These are phyloP conservation scores for Drymonia ruficornis DNA, from an alignment of 2,888 invertebrate species.

Conservation along the genomic window DNA sequence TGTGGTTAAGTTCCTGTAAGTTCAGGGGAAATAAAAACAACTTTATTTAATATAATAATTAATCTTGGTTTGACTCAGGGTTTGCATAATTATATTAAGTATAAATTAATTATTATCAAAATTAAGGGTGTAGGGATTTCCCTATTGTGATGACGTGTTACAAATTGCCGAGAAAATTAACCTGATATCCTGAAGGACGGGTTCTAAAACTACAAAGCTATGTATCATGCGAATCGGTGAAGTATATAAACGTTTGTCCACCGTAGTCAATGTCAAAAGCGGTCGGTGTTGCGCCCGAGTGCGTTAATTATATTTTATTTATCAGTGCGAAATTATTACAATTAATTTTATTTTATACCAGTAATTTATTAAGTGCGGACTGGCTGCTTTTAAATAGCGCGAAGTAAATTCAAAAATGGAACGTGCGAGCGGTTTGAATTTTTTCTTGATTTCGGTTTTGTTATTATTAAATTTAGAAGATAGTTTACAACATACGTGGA, in stretches of 20 bases:
- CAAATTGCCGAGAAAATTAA: neutral
- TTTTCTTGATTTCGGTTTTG: constrained; percentile 26
- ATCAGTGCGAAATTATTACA: neutral
- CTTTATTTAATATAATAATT: neutral
- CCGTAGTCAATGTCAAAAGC: constrained; percentile 40
- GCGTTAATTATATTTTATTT: constrained; percentile 16
- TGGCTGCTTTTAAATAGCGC: constrained; percentile 4
- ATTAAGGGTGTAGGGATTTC: constrained; percentile 19
- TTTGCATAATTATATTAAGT: neutral
- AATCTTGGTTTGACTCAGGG: neutral
- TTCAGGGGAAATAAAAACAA: neutral
- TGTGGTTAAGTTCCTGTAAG: neutral
- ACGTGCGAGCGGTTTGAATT: neutral
- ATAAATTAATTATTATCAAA: neutral
- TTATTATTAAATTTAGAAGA: constrained; percentile 28
- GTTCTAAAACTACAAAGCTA: constrained; percentile 6
- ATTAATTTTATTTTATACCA: neutral
- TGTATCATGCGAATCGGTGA: constrained; percentile 27
- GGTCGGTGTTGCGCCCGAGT: constrained; percentile 28
- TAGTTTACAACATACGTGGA: constrained; percentile 37
- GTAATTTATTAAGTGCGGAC: neutral
- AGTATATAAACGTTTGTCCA: constrained; percentile 43
- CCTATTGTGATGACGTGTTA: constrained; percentile 19
- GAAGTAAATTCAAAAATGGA: constrained; percentile 31
- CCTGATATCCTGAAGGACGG: constrained; percentile 25